A percentile compares a stretch with the other conserved stretches of the same genome.
Evolutionary conservation across 2,888 invertebrate species (phyloP).

Genomic region (Anoplius nigerrimus): DNA sequence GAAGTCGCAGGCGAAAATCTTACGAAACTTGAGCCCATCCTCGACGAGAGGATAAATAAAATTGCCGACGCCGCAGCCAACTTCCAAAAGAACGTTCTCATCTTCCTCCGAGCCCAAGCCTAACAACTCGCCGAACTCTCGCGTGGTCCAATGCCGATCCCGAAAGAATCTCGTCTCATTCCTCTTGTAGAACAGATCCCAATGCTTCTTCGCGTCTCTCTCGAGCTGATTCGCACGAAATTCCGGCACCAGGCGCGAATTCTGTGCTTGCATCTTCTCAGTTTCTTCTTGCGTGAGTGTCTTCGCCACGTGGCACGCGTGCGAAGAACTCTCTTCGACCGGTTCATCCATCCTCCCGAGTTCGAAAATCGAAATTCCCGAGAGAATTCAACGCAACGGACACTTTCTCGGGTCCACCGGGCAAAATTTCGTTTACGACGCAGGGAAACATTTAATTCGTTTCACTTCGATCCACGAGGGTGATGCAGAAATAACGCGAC

Average conservation of each 20-base stretch:
- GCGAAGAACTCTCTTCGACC: slow-evolving; percentile 18
- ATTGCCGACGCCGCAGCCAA: slow-evolving; percentile 98
- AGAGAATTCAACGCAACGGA: background rate
- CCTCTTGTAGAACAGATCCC: slow-evolving; percentile 98
- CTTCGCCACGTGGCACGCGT: slow-evolving; percentile 74
- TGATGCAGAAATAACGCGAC: background rate
- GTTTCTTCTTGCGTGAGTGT: slow-evolving; percentile 79
- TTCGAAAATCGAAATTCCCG: background rate
- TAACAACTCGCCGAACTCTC: slow-evolving; percentile 92
- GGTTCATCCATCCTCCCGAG: slow-evolving; percentile 49
- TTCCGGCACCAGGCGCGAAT: slow-evolving; percentile 82
- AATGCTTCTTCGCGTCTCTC: slow-evolving; percentile 89
- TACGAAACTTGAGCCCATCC: slow-evolving; percentile 80
- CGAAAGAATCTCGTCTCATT: slow-evolving; percentile 96
- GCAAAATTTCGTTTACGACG: background rate
- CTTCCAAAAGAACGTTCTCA: slow-evolving; percentile 81
- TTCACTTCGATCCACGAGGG: background rate
- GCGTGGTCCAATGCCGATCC: slow-evolving; percentile 96
- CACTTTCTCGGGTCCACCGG: background rate
- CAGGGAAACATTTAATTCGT: background rate
- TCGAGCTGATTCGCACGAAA: slow-evolving; percentile 88
- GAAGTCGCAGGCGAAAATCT: slow-evolving; percentile 92
- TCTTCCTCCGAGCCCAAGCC: slow-evolving; percentile 76
- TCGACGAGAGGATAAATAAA: slow-evolving; percentile 93
- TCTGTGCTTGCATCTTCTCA: slow-evolving; percentile 81